Conservation (phyloP, 2,797 vertebrate species). For the Acrossocheilus wenchowensis region DNA sequence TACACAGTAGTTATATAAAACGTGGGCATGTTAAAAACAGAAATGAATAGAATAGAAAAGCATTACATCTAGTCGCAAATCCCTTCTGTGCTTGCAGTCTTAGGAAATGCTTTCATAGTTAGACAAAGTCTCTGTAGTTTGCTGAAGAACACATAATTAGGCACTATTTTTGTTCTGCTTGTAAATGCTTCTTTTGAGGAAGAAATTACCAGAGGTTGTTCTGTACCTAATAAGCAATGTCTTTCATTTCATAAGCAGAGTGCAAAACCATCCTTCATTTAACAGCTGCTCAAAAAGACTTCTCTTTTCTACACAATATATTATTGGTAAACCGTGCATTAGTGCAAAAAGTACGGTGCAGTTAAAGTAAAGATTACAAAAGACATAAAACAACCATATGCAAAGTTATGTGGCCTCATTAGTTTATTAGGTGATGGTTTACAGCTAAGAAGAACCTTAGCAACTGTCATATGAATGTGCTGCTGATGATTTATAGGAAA, state of each 20-base stretch:
- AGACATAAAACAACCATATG: neutral
- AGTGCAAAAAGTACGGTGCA: neutral
- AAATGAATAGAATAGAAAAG: conserved; percentile 1
- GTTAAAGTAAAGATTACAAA: neutral
- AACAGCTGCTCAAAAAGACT: neutral
- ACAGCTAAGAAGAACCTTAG: neutral
- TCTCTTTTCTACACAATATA: neutral
- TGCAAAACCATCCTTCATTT: neutral
- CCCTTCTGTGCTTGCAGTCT: neutral
- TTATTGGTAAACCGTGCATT: conserved; percentile 16
- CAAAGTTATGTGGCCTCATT: neutral
- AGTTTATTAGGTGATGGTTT: neutral
- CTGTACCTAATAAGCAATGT: neutral
- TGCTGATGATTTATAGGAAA: conserved; percentile 12
- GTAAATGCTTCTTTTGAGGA: conserved; percentile 21
- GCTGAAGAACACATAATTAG: conserved; percentile 27
- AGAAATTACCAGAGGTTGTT: neutral
- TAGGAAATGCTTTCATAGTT: conserved; percentile 22
- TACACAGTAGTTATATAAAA: conserved; percentile 32
- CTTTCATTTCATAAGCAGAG: neutral
- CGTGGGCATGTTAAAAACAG: conserved; percentile 18
- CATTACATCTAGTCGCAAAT: neutral
- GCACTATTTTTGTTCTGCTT: conserved; percentile 9
- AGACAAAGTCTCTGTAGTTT: conserved; percentile 16
- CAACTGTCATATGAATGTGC: conserved; percentile 13